Evolutionary conservation across 2,113 vertebrate genomes (phyloP).

Genomic region (Sisor rabdophorus): DNA sequence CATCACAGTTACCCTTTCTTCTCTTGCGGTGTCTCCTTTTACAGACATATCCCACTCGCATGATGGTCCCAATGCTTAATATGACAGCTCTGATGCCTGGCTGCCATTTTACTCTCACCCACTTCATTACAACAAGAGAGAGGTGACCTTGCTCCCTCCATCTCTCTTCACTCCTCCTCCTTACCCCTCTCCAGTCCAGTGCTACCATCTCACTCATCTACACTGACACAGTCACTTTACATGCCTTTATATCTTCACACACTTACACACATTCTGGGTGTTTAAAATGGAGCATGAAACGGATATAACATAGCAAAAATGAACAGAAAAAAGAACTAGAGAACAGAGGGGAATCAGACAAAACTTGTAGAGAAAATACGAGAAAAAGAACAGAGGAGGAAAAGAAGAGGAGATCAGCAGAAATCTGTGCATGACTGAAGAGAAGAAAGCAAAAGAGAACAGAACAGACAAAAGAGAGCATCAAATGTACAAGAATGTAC

Average conservation of each 20-base stretch:
- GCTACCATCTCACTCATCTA: not conserved
- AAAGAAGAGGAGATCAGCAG: not conserved
- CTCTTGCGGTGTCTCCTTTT: constrained; percentile 5
- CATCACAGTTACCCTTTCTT: constrained; percentile 14
- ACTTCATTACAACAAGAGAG: constrained; percentile 60
- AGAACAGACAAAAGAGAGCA: no score
- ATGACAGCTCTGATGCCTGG: constrained; percentile 51
- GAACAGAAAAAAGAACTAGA: not conserved
- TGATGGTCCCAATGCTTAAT: constrained; percentile 39
- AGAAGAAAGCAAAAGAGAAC: no score
- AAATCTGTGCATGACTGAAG: no score
- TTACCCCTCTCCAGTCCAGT: constrained; percentile 3
- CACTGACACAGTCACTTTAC: constrained; percentile 29
- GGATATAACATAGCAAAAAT: not conserved
- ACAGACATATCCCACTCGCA: constrained; percentile 18
- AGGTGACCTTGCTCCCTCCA: constrained; percentile 54
- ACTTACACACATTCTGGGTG: constrained; percentile 57
- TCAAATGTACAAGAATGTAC: no score
- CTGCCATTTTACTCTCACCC: constrained; percentile 47
- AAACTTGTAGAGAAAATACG: no score
- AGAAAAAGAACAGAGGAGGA: not conserved
- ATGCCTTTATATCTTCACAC: constrained; percentile 58
- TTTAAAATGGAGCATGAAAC: constrained; percentile 37
- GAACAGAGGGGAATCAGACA: not conserved
- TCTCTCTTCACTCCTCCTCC: constrained; percentile 52